These are phyloP conservation scores for Pseudorhombus dupliciocellatus DNA, from an alignment of 2,113 vertebrate genomes.

Conservation along the genomic window DNA sequence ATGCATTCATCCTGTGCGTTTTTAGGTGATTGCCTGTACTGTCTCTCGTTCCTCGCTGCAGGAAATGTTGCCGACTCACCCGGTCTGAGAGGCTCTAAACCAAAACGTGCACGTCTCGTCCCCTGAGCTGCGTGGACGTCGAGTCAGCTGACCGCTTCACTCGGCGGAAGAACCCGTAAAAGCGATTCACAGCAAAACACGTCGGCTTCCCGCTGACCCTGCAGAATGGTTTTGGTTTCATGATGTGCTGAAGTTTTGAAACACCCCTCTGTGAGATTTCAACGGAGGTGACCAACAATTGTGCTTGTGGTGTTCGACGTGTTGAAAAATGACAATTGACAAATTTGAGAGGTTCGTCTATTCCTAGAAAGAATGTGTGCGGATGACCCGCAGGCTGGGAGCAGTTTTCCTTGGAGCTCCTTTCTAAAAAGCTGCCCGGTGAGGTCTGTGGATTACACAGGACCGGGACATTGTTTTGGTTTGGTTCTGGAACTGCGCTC, in stretches of 20 bases:
- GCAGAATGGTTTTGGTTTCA: slow-evolving; percentile 55
- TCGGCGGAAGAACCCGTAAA: not conserved
- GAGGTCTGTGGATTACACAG: slow-evolving; percentile 44
- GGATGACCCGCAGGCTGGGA: slow-evolving; percentile 39
- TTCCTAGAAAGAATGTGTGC: slow-evolving; percentile 49
- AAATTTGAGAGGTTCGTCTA: slow-evolving; percentile 29
- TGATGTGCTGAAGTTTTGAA: slow-evolving; percentile 54
- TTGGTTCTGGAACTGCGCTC: too few species aligned
- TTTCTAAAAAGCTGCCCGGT: slow-evolving; percentile 17
- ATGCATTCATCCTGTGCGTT: slow-evolving; percentile 24
- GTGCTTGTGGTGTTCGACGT: slow-evolving; percentile 50
- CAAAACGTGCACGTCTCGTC: slow-evolving; percentile 6
- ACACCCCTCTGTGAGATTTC: slow-evolving; percentile 29
- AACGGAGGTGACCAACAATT: slow-evolving; percentile 35
- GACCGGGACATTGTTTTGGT: too few species aligned
- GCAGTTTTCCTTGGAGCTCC: slow-evolving; percentile 43
- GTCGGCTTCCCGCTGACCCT: slow-evolving; percentile 18
- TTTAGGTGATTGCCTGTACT: slow-evolving; percentile 42
- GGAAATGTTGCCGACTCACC: slow-evolving; percentile 52
- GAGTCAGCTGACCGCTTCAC: slow-evolving; percentile 18
- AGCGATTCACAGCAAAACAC: not conserved
- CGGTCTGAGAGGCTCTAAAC: slow-evolving; percentile 54
- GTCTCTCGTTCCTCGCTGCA: slow-evolving; percentile 28
- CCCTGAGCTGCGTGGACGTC: slow-evolving; percentile 5
- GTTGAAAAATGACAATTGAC: slow-evolving; percentile 55